Conservation (phyloP, 2,797 vertebrate species). For the Epinephelus malabaricus region DNA sequence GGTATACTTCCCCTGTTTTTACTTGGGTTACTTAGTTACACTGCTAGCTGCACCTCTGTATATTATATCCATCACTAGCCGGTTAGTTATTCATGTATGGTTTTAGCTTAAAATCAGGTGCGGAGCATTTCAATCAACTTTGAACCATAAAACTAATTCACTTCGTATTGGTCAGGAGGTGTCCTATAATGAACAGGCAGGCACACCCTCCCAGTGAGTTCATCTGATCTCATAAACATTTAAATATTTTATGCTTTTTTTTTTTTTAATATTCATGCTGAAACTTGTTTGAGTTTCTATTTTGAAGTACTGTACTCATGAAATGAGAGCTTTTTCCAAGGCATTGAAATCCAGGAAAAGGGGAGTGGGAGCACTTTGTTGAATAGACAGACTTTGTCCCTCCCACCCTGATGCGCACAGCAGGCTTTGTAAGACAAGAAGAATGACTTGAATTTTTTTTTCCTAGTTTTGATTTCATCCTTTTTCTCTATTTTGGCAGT, state of each 20-base stretch:
- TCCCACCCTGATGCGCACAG: constrained; percentile 80
- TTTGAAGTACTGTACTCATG: constrained; percentile 89
- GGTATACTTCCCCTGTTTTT: constrained; percentile 51
- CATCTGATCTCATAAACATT: constrained; percentile 61
- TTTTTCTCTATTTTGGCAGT: constrained; percentile 66
- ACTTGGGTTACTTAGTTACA: constrained; percentile 63
- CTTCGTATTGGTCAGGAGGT: constrained; percentile 51
- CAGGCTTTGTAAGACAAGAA: constrained; percentile 82
- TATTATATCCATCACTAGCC: constrained; percentile 57
- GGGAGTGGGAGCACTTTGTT: constrained; percentile 74
- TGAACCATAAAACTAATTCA: constrained; percentile 45
- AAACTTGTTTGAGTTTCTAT: constrained; percentile 80
- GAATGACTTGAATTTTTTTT: constrained; percentile 82
- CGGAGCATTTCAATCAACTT: constrained; percentile 73
- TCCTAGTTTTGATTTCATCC: constrained; percentile 60
- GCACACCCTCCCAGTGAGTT: constrained; percentile 51
- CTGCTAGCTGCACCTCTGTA: constrained; percentile 60
- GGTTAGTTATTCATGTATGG: constrained; percentile 60
- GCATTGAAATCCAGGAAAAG: constrained; percentile 83
- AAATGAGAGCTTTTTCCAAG: constrained; percentile 87
- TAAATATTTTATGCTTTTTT: constrained; percentile 65
- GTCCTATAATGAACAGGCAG: constrained; percentile 46
- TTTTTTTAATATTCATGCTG: constrained; percentile 69
- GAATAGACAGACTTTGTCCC: constrained; percentile 61
- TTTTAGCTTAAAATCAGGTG: constrained; percentile 73